Evolutionary conservation across 2,888 invertebrate genomes (phyloP).

Genomic region (Tuta absoluta): DNA sequence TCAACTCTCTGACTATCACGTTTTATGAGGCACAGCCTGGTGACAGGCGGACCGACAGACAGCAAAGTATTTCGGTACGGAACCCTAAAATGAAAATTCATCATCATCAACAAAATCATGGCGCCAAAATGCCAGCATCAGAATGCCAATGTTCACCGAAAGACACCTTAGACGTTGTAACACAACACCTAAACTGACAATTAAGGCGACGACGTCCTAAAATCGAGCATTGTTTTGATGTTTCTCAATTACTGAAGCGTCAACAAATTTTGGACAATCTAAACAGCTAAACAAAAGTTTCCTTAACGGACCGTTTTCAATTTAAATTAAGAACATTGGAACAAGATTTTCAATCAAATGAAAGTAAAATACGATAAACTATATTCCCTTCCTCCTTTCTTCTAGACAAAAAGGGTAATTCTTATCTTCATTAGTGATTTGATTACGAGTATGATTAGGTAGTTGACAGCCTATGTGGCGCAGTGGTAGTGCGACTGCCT

Average conservation of each 20-base stretch:
- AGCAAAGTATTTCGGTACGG: no score
- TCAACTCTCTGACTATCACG: no score
- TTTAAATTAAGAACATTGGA: not conserved
- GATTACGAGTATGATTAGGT: no score
- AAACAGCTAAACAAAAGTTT: not conserved
- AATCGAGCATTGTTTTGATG: not conserved
- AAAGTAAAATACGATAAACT: no score
- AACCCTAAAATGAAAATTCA: not conserved
- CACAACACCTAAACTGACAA: constrained; percentile 3
- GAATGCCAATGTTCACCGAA: not conserved
- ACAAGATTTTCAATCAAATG: not conserved
- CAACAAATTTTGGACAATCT: not conserved
- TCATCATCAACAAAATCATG: not conserved
- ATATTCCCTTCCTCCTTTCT: no score
- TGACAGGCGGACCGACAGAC: no score
- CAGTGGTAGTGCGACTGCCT: no score
- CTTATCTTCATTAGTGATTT: no score
- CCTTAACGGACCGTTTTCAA: not conserved
- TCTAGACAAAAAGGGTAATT: no score
- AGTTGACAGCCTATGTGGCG: no score
- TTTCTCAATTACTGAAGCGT: not conserved
- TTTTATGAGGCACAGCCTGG: no score
- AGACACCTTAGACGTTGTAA: not conserved
- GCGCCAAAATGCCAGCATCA: constrained; percentile 13
- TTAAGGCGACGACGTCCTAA: not conserved